Conservation (phyloP, 1,140 invertebrate genomes). For the Cydia fagiglandana region DNA sequence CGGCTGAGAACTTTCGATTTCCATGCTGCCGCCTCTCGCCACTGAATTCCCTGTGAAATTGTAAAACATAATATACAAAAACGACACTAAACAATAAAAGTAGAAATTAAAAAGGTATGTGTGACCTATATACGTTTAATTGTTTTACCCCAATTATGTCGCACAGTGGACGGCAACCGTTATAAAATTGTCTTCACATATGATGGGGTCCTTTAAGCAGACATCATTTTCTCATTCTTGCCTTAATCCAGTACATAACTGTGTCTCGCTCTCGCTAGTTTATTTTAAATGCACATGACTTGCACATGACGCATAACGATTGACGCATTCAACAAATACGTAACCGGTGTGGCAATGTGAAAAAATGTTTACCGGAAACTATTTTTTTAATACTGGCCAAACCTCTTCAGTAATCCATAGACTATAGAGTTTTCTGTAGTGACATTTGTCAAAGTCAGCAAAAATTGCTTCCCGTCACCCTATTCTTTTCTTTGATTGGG, state of each 20-base stretch:
- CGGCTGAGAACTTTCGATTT: background rate
- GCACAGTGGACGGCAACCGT: background rate
- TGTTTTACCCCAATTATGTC: background rate
- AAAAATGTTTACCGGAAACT: conserved; percentile 16
- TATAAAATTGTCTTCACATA: background rate
- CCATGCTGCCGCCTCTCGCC: background rate
- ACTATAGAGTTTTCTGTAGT: conserved; percentile 21
- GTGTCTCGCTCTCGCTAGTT: background rate
- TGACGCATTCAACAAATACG: background rate
- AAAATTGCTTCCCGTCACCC: conserved; percentile 41
- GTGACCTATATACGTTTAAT: background rate
- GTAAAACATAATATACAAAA: background rate
- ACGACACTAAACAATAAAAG: background rate
- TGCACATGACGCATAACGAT: background rate
- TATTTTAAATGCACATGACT: no score
- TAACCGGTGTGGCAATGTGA: background rate
- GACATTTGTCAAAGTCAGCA: conserved; percentile 45
- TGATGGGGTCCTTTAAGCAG: background rate
- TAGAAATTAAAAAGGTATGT: background rate
- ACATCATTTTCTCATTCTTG: background rate
- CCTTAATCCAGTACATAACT: background rate
- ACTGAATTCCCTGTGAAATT: background rate
- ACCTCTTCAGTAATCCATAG: conserved; percentile 1
- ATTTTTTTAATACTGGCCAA: conserved; percentile 25
- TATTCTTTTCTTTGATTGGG: conserved; percentile 40